Conservation (phyloP, 2,113 vertebrate species). For the Pampusana beccarii region DNA sequence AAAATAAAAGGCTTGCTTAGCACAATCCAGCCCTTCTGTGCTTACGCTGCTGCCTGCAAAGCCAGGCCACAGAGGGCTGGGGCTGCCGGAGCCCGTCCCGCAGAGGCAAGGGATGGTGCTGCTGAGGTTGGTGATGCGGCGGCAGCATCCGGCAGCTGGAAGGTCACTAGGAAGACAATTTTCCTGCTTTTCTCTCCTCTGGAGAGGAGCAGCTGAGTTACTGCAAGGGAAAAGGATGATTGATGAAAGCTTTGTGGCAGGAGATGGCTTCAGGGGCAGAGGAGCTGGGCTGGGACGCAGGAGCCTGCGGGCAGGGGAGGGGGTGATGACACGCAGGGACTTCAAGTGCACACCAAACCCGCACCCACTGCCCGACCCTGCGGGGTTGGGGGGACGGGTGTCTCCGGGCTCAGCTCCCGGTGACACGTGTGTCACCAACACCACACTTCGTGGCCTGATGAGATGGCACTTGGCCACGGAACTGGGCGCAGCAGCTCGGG, state of each 20-base stretch:
- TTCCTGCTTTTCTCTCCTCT: not conserved
- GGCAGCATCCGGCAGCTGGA: not conserved
- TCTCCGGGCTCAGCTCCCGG: not conserved
- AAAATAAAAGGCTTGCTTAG: not conserved
- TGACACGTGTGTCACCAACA: not conserved
- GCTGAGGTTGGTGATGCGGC: not conserved
- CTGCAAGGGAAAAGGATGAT: not conserved
- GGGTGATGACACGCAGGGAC: not conserved
- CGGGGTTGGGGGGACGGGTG: accelerated
- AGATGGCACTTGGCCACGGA: not conserved
- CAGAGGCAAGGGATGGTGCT: accelerated
- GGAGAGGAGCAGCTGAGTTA: not conserved
- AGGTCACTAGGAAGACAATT: not conserved
- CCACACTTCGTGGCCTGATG: not conserved
- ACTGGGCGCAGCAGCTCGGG: accelerated
- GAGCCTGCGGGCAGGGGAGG: not conserved
- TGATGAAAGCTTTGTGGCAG: not conserved
- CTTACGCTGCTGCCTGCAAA: not conserved
- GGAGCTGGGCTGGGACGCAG: not conserved
- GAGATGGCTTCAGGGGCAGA: not conserved
- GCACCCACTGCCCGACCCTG: not conserved
- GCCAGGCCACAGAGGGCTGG: not conserved
- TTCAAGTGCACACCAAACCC: not conserved
- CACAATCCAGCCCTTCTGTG: not conserved
- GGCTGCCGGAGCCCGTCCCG: not conserved